phyloP scores from a whole-genome alignment of 2,797 vertebrate species.

The Xenops minutus region DNA sequence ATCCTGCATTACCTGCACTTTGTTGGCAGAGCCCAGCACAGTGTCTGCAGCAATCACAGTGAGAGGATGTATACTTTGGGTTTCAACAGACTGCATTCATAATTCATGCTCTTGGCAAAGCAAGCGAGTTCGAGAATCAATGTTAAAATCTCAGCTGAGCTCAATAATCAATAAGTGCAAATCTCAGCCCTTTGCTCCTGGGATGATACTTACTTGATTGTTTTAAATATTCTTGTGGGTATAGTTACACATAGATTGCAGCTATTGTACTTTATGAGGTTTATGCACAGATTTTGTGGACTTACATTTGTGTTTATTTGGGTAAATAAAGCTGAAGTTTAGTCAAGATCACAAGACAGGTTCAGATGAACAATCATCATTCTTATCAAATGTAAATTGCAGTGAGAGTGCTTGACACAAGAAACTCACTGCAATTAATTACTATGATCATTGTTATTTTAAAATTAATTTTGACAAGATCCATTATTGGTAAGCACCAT shows the following conservation, averaged over 20 bases:
- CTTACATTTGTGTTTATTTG: not conserved
- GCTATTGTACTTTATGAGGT: not conserved
- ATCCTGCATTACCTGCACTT: not conserved
- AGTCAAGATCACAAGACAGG: not conserved
- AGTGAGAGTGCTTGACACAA: not conserved
- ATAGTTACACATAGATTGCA: not conserved
- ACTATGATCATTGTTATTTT: constrained; percentile 13
- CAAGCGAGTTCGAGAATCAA: not conserved
- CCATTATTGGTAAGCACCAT: constrained; percentile 20
- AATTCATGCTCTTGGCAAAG: not conserved
- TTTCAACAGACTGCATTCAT: not conserved
- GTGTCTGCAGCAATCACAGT: not conserved
- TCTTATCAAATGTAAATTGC: not conserved
- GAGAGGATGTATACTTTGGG: not conserved
- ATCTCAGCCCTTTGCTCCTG: not conserved
- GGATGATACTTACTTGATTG: not conserved
- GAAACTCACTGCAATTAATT: constrained; percentile 9
- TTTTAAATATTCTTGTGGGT: not conserved
- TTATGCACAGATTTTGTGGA: not conserved
- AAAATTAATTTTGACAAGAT: constrained; percentile 42
- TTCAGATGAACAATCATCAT: not conserved
- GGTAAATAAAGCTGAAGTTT: constrained; percentile 13
- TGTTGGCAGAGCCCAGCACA: not conserved
- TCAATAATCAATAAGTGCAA: not conserved
- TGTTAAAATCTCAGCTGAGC: not conserved